phyloP scores from a whole-genome alignment of 2,888 invertebrate genomes.

The Pterostichus niger region DNA sequence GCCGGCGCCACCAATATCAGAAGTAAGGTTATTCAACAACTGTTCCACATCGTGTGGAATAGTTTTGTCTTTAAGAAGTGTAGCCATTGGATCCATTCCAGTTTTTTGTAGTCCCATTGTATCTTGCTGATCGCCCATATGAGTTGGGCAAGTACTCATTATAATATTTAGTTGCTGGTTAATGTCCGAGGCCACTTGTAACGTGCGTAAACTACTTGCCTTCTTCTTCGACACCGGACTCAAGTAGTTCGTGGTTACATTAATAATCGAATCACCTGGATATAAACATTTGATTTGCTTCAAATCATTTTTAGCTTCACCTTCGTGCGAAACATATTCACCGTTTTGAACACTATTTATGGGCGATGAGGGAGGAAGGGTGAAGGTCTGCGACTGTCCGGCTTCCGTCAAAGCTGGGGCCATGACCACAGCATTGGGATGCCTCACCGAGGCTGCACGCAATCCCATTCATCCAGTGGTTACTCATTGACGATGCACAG shows the following conservation, averaged over 20 bases:
- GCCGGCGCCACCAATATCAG: constrained; percentile 71
- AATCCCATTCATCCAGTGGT: constrained; percentile 78
- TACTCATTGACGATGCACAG: constrained; percentile 64
- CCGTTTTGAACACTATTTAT: constrained; percentile 67
- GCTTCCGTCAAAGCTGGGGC: constrained; percentile 95
- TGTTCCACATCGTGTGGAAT: constrained; percentile 82
- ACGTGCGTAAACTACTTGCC: constrained; percentile 69
- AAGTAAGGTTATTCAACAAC: constrained; percentile 81
- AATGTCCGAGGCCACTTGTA: constrained; percentile 73
- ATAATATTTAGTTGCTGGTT: constrained; percentile 73
- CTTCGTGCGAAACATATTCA: constrained; percentile 64
- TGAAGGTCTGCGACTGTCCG: constrained; percentile 78
- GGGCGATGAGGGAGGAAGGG: constrained; percentile 73
- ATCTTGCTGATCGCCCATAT: constrained; percentile 80
- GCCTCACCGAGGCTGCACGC: constrained; percentile 79
- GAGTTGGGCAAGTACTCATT: constrained; percentile 79
- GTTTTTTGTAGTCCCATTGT: constrained; percentile 79
- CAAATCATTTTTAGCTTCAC: constrained; percentile 69
- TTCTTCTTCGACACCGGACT: constrained; percentile 49
- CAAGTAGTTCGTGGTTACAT: constrained; percentile 57
- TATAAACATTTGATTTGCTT: constrained; percentile 66
- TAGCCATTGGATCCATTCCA: constrained; percentile 80
- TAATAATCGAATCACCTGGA: constrained; percentile 69
- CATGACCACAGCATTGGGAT: constrained; percentile 88
- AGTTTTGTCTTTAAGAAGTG: constrained; percentile 79